Base-by-base conservation (phyloP, 2,888 invertebrate species). In the Tanytarsus gracilentus region DNA sequence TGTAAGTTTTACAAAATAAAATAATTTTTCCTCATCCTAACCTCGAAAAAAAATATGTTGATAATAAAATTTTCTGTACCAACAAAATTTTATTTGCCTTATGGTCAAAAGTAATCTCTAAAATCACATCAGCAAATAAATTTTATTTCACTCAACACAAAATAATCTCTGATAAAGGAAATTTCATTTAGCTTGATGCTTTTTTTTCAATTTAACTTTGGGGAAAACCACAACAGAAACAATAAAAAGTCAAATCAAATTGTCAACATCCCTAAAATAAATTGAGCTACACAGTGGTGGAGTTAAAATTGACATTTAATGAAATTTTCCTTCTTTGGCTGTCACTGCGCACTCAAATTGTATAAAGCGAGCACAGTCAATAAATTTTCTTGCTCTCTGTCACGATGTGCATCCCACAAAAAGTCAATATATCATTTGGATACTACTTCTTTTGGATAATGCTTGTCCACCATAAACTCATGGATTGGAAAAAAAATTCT, bases 201-300 rank as follows among this genome's bases (percentile, higher is more conserved):
- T 44, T 30, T 44, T n/a, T 58, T 58, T 58, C 58, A 58, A 58
- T 58, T 58, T 58, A 58, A 27, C 44, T n/a, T n/a, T n/a, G 27
- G 48, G 27, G 29, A 55, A 55, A 21, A 40, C 55, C 25, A 25
- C 36, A 56, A 36, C 25, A n/a, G 23, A 40, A 39, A 48, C 58
- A 30, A 58, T 58, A 58, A 58, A 58, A 58, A 58, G 48, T 58
- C 58, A 58, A 58, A 58, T 58, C 58, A 58, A 58, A 58, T 21
- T 58, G 58, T 58, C 58, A 58, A 58, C 58, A 58, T 58, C 58
- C 58, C 58, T 48, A 29, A 56, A 58, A 58, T 58, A 58, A 58
- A 58, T 58, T 58, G 40, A 29, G 21, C 16, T 18, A 26, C 58
- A 58, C n/a, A 40, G 56, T n/a, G 21, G 49, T 25, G 27, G 27